Base-by-base conservation (phyloP, 2,797 vertebrate species). In the Babyrousa celebensis region DNA sequence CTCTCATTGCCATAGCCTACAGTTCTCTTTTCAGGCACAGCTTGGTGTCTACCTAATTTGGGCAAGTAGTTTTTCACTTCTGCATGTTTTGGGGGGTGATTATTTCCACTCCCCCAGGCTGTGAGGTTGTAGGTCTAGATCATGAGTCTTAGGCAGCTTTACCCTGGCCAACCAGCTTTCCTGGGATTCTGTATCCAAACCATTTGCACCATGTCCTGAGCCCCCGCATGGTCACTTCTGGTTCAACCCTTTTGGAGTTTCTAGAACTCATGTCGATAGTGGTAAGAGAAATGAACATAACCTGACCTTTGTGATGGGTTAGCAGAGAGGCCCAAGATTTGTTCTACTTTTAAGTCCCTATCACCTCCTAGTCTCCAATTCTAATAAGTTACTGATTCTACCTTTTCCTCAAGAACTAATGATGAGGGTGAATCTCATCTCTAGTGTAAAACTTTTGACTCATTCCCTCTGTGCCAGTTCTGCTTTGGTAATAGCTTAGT, bases 181-280 rank as follows among this genome's bases (percentile, higher is more conserved):
- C 36, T 48, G 40, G 43, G 48, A 77, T 75, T 89, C 65, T 48
- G 63, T 23, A n/a, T 83, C 54, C 62, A 71, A 86, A 75, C 48
- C 14, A 48, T 60, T 14, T 65, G 56, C 3, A 90, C 54, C 3
- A 14, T 27, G 25, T 65, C 23, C 5, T 75, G 71, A 77, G 48
- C 15, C 87, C 10, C 1, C 48, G 48, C 14, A n/a, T 68, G 16
- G 21, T 48, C 14, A 21, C 12, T 70, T 18, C 40, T 88, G 40
- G 15, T 29, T 82, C 52, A 92, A 3, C 72, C 17, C 18, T 88
- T 77, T 68, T 65, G 90, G 83, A 90, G 12, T 92, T 84, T 56
- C 43, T 8, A 68, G 75, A 84, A 93, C n/a, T 85, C 40, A 68
- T n/a, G 25, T 18, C 89, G 63, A 52, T 68, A 48, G 58, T 63